A percentile compares a stretch with the other conserved stretches of the same genome.
Conservation (phyloP, 2,797 vertebrate species). For the Epinephelus malabaricus region DNA sequence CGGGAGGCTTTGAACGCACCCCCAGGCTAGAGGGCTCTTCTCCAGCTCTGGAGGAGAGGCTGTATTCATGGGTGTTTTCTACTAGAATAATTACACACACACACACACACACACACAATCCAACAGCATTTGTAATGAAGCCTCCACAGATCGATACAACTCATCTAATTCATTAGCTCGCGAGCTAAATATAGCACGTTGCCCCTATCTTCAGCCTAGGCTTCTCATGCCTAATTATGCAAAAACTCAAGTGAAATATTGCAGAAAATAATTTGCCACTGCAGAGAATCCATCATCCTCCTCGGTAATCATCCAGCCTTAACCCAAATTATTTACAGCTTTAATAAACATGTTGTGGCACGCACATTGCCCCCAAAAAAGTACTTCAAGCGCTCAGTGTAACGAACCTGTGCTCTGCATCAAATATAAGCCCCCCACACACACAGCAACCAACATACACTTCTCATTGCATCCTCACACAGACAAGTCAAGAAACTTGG, state of each 20-base stretch:
- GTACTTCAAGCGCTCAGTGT: constrained; percentile 16
- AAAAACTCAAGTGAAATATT: constrained; percentile 73
- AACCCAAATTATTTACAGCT: constrained; percentile 65
- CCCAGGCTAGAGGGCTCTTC: constrained; percentile 50
- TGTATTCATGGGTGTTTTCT: constrained; percentile 51
- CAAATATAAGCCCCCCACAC: constrained; percentile 11
- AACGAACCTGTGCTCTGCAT: constrained; percentile 38
- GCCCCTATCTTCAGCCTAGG: constrained; percentile 57
- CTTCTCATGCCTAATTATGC: constrained; percentile 71
- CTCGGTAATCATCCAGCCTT: constrained; percentile 54
- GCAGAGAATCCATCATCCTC: constrained; percentile 65
- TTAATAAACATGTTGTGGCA: constrained; percentile 73
- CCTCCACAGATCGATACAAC: constrained; percentile 79
- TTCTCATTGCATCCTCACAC: neutral
- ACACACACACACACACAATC: constrained; percentile 31
- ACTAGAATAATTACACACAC: constrained; percentile 53
- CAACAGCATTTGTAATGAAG: constrained; percentile 72
- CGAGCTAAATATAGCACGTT: constrained; percentile 71
- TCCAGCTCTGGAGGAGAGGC: constrained; percentile 41
- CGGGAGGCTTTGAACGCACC: constrained; percentile 64
- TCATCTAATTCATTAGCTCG: constrained; percentile 78
- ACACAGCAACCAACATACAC: constrained; percentile 6
- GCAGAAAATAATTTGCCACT: constrained; percentile 68
- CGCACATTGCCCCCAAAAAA: constrained; percentile 41
- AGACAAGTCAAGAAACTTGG: neutral